A percentile compares a stretch with the other conserved stretches of the same genome.
Conservation (phyloP, 2,888 invertebrate species). For the Drosophila gaucha region DNA sequence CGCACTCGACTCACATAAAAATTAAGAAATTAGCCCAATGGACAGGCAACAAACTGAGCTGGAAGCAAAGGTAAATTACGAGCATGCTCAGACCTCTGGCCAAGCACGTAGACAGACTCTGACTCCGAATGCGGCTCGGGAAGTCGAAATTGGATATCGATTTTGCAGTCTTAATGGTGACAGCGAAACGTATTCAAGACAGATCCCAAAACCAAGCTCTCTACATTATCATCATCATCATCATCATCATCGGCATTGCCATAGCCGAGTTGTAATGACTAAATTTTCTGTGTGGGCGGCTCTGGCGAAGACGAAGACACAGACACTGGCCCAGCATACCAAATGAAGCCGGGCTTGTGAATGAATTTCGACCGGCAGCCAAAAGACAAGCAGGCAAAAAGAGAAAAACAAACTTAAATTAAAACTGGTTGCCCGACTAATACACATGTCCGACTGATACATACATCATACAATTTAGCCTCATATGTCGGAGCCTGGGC, state of each 20-base stretch:
- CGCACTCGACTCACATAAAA: slow-evolving; percentile 66
- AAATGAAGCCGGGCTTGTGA: slow-evolving; percentile 68
- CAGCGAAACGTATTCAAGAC: slow-evolving; percentile 34
- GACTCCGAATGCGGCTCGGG: slow-evolving; percentile 13
- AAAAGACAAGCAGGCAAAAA: slow-evolving; percentile 8
- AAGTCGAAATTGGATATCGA: slow-evolving; percentile 21
- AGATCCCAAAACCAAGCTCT: slow-evolving; percentile 26
- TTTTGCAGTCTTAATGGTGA: slow-evolving; percentile 32
- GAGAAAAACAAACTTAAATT: slow-evolving; percentile 30
- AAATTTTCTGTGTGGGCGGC: slow-evolving; percentile 71
- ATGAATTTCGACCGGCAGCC: slow-evolving; percentile 58
- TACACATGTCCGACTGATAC: slow-evolving; percentile 48
- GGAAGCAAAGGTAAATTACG: slow-evolving; percentile 51
- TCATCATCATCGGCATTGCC: slow-evolving; percentile 18
- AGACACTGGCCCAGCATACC: slow-evolving; percentile 69
- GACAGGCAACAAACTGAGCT: slow-evolving; percentile 31
- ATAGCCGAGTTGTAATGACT: slow-evolving; percentile 65
- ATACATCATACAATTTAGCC: slow-evolving; percentile 48
- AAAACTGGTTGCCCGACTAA: slow-evolving; percentile 65
- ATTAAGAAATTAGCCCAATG: slow-evolving; percentile 72
- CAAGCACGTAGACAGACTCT: slow-evolving; percentile 27
- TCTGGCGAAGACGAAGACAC: slow-evolving; percentile 18
- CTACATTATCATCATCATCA: slow-evolving; percentile 39
- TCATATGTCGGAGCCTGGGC: slow-evolving; percentile 36
- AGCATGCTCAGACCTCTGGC: slow-evolving; percentile 31